Base-by-base conservation (phyloP, 2,888 invertebrate genomes). In the Blastobasis adustella region DNA sequence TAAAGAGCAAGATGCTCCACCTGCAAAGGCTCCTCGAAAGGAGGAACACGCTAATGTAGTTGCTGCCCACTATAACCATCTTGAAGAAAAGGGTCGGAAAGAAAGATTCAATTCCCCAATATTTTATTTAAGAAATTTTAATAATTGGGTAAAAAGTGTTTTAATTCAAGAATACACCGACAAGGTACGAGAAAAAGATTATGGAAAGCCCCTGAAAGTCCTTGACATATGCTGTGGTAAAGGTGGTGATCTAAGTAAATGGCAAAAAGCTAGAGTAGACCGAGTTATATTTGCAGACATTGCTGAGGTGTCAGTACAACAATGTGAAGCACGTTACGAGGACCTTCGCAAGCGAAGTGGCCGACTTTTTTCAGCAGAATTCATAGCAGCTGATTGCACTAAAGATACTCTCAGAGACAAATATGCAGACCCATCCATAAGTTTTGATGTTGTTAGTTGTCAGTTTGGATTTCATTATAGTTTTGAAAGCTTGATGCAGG, bases 391-490 rank as follows among this genome's bases (percentile, higher is more conserved):
- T 44, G 99, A 99, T 80, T 96, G 97, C 66, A 95, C 97, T n/a
- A 94, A 94, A 90, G 92, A 93, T 56, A 90, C 93, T 36, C 82
- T 96, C n/a, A 89, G 94, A 49, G 92, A 93, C 71, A 92, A 93
- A 63, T 96, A 94, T 74, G 89, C 90, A 66, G 94, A 97, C 77
- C 92, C 94, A 1, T 93, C 93, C 36, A 91, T 94, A 54, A 91
- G 92, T 65, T 91, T 99, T 67, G 96, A 99, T 78, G 71, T 99
- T 45, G 96, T 96, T 1, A 98, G 98, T 75, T 98, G 98, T 75
- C 99, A 99, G 82, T 99, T 99, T 91, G 96, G 98, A 36, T 94
- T 99, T 74, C 99, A 99, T 84, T 99, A 99, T 73, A 94, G 95
- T 69, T 98, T 98, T 81, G 97, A 98, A 81, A 94, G 95, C 54